Evolutionary conservation across 1,140 invertebrate species (phyloP), one percentile per base, ranked within the genome.

Genomic region (Eulimnadia texana): DNA sequence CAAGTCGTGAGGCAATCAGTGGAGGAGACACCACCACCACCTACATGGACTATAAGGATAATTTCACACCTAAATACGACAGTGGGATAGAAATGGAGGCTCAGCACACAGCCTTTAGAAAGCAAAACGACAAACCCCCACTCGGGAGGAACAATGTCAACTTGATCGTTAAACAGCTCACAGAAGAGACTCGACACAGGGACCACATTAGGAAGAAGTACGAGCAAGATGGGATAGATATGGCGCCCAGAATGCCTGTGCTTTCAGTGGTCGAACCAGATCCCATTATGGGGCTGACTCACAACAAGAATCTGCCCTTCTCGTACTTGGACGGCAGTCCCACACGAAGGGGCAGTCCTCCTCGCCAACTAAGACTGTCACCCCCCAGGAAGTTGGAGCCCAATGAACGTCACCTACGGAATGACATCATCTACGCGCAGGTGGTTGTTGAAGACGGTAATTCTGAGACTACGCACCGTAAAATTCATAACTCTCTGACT

Each of bases 261-360:
- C 72, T 72, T 50, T 71, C 75, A 0, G 77, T 86, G 68, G 76
- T 84, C 6, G 76, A 78, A 6, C 78, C 82, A 10, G 70, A 78
- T 57, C 72, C 74, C 28, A 50, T 25, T 11, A 53, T 61, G 0
- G 78, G 78, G 59, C 79, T 80, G 33, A 76, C 79, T 11, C 82
- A 83, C 66, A 85, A 86, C 67, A 80, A 81, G 65, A 87, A 85
- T 66, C 78, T 83, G 68, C 84, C 84, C 10, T 86, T 87, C 69
- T 86, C 84, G 0, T 87, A 87, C 64, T 84, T 81, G 0, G 63
- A 58, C 24, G 63, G 60, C 13, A 55, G 58, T 50, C 63, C 53
- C 9, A 61, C 58, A 1, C 63, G 53, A 29, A 28, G 19, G n/a
- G 24, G 23, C 22, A 24, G 10, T 22, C 27, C 22, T 42, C 33